These are phyloP conservation scores for Rhabdomys dilectus DNA, from an alignment of 2,113 vertebrate species.

Conservation along the genomic window DNA sequence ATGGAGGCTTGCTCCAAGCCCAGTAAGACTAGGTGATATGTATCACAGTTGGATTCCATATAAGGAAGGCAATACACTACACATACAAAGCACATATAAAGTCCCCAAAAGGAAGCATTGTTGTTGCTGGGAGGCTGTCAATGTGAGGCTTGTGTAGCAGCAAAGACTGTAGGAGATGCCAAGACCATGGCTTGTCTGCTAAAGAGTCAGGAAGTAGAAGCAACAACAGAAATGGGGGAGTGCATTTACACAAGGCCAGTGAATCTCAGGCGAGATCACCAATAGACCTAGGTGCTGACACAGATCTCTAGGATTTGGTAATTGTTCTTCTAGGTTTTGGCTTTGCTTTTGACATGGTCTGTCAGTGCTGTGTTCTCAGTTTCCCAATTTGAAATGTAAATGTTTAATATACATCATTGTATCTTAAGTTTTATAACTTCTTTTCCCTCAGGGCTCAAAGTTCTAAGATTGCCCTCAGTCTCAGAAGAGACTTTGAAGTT, in stretches of 20 bases:
- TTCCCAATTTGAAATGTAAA: background rate
- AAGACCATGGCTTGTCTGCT: background rate
- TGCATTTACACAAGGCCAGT: background rate
- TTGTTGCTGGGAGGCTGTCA: background rate
- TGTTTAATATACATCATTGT: background rate
- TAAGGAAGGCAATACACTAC: background rate
- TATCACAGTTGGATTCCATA: too few species aligned
- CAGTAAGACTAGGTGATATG: background rate
- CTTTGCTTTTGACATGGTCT: background rate
- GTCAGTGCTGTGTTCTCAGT: background rate
- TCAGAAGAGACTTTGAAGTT: background rate
- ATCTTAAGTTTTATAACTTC: background rate
- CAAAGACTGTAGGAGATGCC: background rate
- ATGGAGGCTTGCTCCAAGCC: background rate
- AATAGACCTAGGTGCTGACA: background rate
- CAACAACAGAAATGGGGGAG: background rate
- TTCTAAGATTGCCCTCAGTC: background rate
- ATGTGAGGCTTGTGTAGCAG: background rate
- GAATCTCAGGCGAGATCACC: background rate
- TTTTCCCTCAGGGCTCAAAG: background rate
- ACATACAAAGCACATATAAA: background rate
- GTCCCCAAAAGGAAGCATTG: background rate
- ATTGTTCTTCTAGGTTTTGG: background rate
- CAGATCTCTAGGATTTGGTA: background rate
- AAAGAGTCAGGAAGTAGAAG: background rate